Percentiles rank a stretch among this genome's conserved stretches.
Evolutionary conservation across 2,797 vertebrate genomes (phyloP).

Genomic region (Erithacus rubecula): DNA sequence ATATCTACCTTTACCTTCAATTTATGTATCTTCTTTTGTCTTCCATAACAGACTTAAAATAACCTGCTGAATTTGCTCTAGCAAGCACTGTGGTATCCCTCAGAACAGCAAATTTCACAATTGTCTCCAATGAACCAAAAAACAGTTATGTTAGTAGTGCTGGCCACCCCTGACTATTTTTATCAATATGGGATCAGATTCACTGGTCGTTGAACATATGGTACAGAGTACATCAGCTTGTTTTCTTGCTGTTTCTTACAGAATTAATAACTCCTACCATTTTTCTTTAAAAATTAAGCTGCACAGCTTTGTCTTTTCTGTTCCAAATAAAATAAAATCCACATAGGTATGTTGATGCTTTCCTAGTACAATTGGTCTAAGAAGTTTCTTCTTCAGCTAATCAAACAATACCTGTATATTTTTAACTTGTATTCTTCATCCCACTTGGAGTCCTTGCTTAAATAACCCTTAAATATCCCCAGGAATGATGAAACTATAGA

Average conservation of each 20-base stretch:
- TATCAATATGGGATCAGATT: background rate
- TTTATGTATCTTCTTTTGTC: background rate
- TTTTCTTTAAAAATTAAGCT: background rate
- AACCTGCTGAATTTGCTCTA: background rate
- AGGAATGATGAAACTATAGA: background rate
- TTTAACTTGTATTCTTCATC: background rate
- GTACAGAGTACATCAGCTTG: background rate
- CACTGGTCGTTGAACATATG: background rate
- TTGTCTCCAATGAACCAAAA: background rate
- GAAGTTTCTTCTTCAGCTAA: background rate
- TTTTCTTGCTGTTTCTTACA: background rate
- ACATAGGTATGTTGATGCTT: background rate
- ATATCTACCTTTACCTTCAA: background rate
- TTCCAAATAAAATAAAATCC: background rate
- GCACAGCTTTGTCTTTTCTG: background rate
- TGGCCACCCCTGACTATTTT: background rate
- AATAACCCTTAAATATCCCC: background rate
- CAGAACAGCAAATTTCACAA: background rate
- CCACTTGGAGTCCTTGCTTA: background rate
- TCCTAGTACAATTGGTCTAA: background rate
- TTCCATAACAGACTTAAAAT: background rate
- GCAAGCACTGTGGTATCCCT: background rate
- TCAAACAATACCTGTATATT: background rate
- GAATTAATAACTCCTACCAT: background rate
- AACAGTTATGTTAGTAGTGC: background rate